Base-by-base conservation (phyloP, 2,113 vertebrate genomes). In the Pseudois nayaur region DNA sequence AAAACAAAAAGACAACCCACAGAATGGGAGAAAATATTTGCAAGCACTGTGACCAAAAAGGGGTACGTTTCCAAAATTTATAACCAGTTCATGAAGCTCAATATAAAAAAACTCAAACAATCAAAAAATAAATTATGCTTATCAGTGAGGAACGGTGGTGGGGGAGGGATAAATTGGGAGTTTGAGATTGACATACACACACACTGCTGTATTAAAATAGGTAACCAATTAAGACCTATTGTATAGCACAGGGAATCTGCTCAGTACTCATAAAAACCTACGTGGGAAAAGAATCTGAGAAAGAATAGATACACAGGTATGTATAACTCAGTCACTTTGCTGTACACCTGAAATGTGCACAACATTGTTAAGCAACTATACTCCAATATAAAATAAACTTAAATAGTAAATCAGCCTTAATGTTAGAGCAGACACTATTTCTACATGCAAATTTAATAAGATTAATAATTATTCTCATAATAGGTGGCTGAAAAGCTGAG, bases 381-480 rank as follows among this genome's bases (percentile, higher is more conserved):
- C 29, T 33, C 76, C 45, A 50, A 50, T 31, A 33, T 33, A 31
- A 79, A 48, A 48, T 48, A 48, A 48, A 31, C 5, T 48, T 31
- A 79, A 52, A 59, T 87, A 88, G 91, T 79, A 93, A 96, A 55
- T 78, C 71, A 93, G n/a, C 76, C 17, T 95, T 76, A 90, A 43
- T 50, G 33, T 54, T 90, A 43, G 52, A 33, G 36, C 60, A 87
- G 74, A 78, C 62, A 59, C 93, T 93, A 87, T 91, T 93, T n/a
- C 83, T 64, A 43, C 3, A 36, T 81, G 52, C 2, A 91, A 45
- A 59, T 91, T 76, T 59, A 95, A 71, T 87, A 71, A 81, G 43
- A 88, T 82, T 60, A 88, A 74, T 67, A 87, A 87, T 52, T 88
- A 74, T 71, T 86, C 19, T 96, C 59, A 27, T 94, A 88, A 81